Conservation (phyloP, 2,797 vertebrate genomes). For the Manis pentadactyla region DNA sequence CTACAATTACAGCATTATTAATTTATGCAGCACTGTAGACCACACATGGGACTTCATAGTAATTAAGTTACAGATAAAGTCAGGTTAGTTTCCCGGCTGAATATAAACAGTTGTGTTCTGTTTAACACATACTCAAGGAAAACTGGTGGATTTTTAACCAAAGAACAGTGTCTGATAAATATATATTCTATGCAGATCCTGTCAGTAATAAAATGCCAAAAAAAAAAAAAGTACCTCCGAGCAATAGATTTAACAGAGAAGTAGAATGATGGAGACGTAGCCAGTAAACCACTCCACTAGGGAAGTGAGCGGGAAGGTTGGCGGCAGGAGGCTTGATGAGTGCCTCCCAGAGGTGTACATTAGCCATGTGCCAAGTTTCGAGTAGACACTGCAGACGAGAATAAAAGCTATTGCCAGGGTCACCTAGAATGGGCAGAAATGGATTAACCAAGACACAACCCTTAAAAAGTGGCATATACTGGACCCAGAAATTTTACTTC, state of each 20-base stretch:
- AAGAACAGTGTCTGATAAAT: background rate
- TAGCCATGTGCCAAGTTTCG: background rate
- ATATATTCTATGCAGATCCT: background rate
- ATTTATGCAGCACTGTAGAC: constrained; percentile 30
- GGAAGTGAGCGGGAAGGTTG: background rate
- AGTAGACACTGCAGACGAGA: background rate
- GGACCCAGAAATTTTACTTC: background rate
- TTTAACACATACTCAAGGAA: constrained; percentile 18
- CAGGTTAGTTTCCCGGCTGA: constrained; percentile 30
- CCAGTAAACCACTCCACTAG: background rate
- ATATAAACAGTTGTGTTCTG: constrained; percentile 41
- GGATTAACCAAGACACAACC: background rate
- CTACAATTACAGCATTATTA: constrained; percentile 51
- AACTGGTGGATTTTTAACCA: constrained; percentile 24
- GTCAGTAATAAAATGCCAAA: background rate
- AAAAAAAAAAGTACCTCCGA: background rate
- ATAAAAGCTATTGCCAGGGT: background rate
- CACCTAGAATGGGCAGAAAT: background rate
- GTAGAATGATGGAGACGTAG: background rate
- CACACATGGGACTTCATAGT: background rate
- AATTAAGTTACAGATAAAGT: constrained; percentile 64
- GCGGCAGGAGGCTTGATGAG: background rate
- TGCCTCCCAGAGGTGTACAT: background rate
- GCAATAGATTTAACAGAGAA: background rate
- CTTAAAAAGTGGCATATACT: background rate